These are phyloP conservation scores for Salvelinus alpinus DNA, from an alignment of 2,113 vertebrate species.

Conservation along the genomic window DNA sequence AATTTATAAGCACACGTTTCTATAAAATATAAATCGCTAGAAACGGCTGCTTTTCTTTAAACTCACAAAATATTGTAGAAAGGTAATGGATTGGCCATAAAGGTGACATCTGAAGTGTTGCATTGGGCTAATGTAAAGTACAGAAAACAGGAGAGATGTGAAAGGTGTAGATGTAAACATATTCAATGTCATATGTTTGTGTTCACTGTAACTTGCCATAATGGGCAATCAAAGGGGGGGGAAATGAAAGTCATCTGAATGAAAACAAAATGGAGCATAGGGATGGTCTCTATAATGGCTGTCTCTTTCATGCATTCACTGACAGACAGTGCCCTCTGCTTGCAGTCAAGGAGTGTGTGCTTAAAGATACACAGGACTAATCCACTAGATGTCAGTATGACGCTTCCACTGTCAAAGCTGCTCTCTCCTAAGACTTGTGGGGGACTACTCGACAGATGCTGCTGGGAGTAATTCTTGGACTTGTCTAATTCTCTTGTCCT, in stretches of 20 bases:
- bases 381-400: slow-evolving; percentile 71
- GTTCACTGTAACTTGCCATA: not conserved
- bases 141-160: no score
- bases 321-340: slow-evolving; percentile 53
- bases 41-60: no score
- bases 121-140: no score
- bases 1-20: no score
- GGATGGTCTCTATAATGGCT: slow-evolving; percentile 41
- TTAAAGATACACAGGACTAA: slow-evolving; percentile 1
- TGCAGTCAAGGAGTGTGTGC: slow-evolving; percentile 17
- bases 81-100: no score
- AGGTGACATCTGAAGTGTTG: no score
- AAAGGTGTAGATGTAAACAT: not conserved
- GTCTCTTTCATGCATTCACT: slow-evolving; percentile 16
- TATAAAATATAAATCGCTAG: not conserved
- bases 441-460: not conserved
- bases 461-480: not conserved
- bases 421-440: not conserved
- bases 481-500: not conserved
- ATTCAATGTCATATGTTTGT: not conserved
- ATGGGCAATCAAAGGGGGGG: not conserved
- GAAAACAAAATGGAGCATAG: slow-evolving; percentile 49
- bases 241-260: slow-evolving; percentile 5
- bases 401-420: slow-evolving; percentile 21
- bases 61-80: no score